Evolutionary conservation across 1,140 invertebrate species (phyloP).

Genomic region (Nomia melanderi): DNA sequence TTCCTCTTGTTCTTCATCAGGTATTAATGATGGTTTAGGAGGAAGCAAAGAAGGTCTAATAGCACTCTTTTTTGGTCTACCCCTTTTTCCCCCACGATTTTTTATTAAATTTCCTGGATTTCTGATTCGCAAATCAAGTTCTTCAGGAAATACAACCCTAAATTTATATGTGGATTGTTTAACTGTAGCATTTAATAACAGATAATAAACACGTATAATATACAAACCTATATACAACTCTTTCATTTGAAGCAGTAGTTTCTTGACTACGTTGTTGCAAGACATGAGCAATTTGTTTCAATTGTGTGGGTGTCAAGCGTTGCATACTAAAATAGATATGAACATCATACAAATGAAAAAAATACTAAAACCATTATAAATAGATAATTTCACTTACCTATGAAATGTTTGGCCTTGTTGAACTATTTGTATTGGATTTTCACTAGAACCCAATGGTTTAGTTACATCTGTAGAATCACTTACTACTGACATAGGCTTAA

Average conservation of each 20-base stretch:
- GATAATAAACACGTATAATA: background rate
- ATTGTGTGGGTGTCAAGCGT: slow-evolving; percentile 82
- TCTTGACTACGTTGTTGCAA: slow-evolving; percentile 81
- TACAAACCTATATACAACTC: slow-evolving; percentile 83
- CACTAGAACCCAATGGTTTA: slow-evolving; percentile 82
- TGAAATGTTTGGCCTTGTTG: slow-evolving; percentile 83
- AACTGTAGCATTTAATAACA: background rate
- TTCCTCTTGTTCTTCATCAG: slow-evolving; percentile 72
- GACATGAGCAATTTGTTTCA: slow-evolving; percentile 84
- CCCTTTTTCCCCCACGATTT: slow-evolving; percentile 73
- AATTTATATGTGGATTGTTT: slow-evolving; percentile 8
- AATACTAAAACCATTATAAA: slow-evolving; percentile 17
- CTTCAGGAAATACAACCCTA: slow-evolving; percentile 79
- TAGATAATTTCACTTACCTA: slow-evolving; percentile 65
- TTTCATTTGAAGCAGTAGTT: slow-evolving; percentile 78
- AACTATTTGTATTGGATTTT: slow-evolving; percentile 85
- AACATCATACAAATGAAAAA: slow-evolving; percentile 7
- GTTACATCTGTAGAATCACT: slow-evolving; percentile 53
- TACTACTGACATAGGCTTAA: slow-evolving; percentile 31
- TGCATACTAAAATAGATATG: slow-evolving; percentile 80
- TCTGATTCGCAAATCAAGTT: slow-evolving; percentile 73
- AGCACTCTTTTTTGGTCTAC: slow-evolving; percentile 75
- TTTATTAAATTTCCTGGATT: slow-evolving; percentile 65
- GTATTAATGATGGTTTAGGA: slow-evolving; percentile 52
- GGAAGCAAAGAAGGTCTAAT: slow-evolving; percentile 55